A percentile compares a stretch with the other conserved stretches of the same genome.
Evolutionary conservation across 2,888 invertebrate genomes (phyloP).

Genomic region (Clistopyga incitator): DNA sequence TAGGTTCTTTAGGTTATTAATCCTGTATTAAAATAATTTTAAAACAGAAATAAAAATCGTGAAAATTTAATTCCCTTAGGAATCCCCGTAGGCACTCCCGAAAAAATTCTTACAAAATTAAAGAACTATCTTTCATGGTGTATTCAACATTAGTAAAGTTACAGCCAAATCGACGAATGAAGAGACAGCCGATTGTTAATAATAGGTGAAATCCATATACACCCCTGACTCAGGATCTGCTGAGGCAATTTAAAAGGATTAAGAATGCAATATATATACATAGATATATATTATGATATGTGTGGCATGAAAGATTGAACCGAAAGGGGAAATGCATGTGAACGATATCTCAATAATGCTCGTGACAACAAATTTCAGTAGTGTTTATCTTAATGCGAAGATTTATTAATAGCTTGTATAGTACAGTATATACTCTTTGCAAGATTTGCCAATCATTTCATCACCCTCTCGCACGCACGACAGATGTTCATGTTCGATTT

Average conservation of each 20-base stretch:
- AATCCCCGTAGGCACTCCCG: no score
- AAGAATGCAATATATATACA: constrained; percentile 10
- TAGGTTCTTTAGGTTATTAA: no score
- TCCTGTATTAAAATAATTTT: no score
- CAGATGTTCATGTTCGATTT: constrained; percentile 38
- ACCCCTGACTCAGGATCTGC: not conserved
- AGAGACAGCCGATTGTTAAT: no score
- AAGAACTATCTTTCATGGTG: no score
- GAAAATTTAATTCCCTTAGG: no score
- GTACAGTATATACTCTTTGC: constrained; percentile 37
- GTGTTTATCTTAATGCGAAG: constrained; percentile 57
- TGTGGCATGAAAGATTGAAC: not conserved
- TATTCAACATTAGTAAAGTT: no score
- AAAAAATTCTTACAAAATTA: no score
- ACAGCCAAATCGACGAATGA: no score
- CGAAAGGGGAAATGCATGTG: constrained; percentile 28
- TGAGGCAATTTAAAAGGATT: constrained; percentile 5
- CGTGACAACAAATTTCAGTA: constrained; percentile 13
- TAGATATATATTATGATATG: constrained; percentile 39
- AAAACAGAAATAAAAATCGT: no score
- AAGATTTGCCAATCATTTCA: constrained; percentile 59
- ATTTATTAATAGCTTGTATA: constrained; percentile 63
- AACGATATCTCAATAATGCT: constrained; percentile 55
- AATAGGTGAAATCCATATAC: no score
- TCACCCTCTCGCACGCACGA: constrained; percentile 53